Evolutionary conservation across 2,797 vertebrate genomes (phyloP), one percentile per base, ranked within the genome.

Genomic region (Garrulus glandarius): DNA sequence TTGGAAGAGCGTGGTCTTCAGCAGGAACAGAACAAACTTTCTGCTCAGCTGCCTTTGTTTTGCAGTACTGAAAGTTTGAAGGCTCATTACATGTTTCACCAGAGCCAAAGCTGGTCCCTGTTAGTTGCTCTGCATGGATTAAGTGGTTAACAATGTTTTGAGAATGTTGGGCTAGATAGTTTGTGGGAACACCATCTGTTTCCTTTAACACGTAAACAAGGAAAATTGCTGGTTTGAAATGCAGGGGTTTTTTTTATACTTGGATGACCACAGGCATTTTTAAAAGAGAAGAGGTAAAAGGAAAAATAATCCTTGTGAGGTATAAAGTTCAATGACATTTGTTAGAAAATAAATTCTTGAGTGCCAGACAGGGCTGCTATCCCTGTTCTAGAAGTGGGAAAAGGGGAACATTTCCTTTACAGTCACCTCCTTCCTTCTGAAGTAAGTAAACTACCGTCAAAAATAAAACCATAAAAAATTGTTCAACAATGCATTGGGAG

Each of bases 141-240:
- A 78, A 94, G 90, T 57, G 61, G 93, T 94, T 91, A 89, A 87
- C 53, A 41, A 15, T 90, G 47, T 92, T 97, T 78, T 69, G 81
- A 81, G 95, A 96, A 94, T 79, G 76, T 36, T 95, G 84, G 92
- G 89, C 91, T 84, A 20, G 13, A 64, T 64, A 79, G 87, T 86
- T 95, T 96, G 96, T 96, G 98, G 96, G 95, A 94, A 91, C 72
- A 57, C 97, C 98, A 98, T 98, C 97, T 98, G 97, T 96, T 98
- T 97, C 96, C 96, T 95, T 96, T 84, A 98, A 94, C 83, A 53
- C 23, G 3, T 97, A 98, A 98, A 98, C 97, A 98, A 96, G 92
- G 95, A 97, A 97, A 97, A 98, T 97, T 95, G 95, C 96, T 97
- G 93, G 95, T 96, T 97, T 95, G 96, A 97, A 98, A 97, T 96